These are phyloP conservation scores for Pardalotus punctatus DNA, from an alignment of 2,113 vertebrate species.

Conservation along the genomic window DNA sequence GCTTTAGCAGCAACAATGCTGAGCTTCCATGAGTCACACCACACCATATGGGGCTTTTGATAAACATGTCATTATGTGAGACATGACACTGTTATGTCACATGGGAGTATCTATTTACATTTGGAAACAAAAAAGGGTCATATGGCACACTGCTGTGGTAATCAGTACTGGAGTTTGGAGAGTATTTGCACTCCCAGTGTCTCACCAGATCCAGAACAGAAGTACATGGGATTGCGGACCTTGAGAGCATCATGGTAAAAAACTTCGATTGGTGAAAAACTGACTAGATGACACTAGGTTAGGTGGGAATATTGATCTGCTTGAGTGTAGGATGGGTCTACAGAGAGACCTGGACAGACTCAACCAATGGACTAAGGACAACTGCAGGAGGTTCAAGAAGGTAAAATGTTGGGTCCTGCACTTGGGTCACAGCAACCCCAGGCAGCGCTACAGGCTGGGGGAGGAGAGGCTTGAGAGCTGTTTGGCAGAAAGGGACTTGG, in stretches of 20 bases:
- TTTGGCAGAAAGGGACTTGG: neutral
- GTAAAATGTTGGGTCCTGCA: neutral
- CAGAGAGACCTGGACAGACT: neutral
- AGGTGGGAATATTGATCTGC: neutral
- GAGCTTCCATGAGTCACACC: neutral
- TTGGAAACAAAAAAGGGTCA: neutral
- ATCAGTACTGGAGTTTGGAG: neutral
- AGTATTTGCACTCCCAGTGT: neutral
- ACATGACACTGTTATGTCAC: neutral
- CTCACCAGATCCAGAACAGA: neutral
- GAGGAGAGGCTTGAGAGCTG: neutral
- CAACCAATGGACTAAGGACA: neutral
- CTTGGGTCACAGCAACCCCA: neutral
- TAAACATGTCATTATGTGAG: neutral
- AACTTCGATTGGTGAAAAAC: neutral
- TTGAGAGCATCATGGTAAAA: neutral
- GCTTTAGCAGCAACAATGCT: neutral
- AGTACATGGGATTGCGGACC: neutral
- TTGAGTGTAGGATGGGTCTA: neutral
- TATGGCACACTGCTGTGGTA: fast-evolving
- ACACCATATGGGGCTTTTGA: neutral
- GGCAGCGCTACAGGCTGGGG: neutral
- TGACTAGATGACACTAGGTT: neutral
- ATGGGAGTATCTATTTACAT: neutral
- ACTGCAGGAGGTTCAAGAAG: neutral